These are phyloP conservation scores for Sigmodon hispidus DNA, from an alignment of 2,113 vertebrate genomes.

Conservation along the genomic window DNA sequence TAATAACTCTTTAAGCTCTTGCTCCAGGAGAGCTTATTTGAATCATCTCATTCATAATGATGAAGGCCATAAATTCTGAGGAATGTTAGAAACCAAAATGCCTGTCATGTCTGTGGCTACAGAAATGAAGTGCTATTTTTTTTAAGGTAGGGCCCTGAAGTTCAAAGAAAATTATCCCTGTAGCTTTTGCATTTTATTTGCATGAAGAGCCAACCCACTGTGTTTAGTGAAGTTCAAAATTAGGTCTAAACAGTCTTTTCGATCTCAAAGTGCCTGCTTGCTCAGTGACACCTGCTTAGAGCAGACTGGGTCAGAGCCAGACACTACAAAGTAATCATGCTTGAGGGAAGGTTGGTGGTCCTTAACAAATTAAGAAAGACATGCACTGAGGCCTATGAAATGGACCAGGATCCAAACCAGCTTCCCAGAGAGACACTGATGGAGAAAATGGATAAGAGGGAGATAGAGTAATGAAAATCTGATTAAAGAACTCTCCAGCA, in stretches of 20 bases:
- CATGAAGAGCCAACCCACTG: neutral
- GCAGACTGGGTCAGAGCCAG: neutral
- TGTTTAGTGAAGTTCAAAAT: neutral
- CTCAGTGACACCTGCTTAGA: neutral
- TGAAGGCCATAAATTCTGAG: constrained; percentile 66
- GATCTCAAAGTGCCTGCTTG: neutral
- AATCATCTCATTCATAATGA: constrained; percentile 66
- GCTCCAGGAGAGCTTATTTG: constrained; percentile 41
- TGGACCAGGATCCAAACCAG: neutral
- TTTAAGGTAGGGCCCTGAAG: constrained; percentile 22
- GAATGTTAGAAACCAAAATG: constrained; percentile 63
- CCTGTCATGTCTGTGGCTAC: constrained; percentile 56
- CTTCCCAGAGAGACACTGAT: neutral
- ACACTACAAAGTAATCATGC: neutral
- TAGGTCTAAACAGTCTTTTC: neutral
- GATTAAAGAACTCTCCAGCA: neutral
- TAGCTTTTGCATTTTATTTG: constrained; percentile 5
- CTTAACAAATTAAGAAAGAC: neutral
- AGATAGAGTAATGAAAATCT: neutral
- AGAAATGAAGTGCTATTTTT: constrained; percentile 3
- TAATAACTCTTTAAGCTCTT: constrained; percentile 52
- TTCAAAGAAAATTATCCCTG: constrained; percentile 50
- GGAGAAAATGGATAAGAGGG: neutral
- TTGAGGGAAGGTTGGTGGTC: neutral
- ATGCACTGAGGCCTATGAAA: neutral